Percentiles rank a stretch among this genome's conserved stretches.
phyloP scores from a whole-genome alignment of 2,113 vertebrate genomes.

The Nipponia nippon region DNA sequence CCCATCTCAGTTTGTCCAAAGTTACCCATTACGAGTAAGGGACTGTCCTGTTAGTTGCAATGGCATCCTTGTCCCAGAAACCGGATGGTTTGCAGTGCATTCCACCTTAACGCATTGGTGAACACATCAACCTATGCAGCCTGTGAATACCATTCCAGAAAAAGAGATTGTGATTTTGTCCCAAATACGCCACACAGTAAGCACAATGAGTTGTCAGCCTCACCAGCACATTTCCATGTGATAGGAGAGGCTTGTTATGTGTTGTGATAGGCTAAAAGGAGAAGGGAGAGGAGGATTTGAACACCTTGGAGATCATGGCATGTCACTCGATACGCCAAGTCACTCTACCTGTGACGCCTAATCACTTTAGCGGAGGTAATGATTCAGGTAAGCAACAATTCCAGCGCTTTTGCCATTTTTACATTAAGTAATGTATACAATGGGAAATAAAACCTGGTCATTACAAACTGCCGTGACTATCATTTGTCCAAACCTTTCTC shows the following conservation, averaged over 20 bases:
- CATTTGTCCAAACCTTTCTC: background rate
- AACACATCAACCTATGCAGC: accelerated
- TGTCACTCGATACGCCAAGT: background rate
- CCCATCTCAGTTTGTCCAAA: background rate
- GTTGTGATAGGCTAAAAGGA: background rate
- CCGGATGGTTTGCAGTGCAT: background rate
- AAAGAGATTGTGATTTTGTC: background rate
- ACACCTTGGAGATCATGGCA: background rate
- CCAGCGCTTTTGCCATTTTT: background rate
- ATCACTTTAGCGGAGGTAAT: background rate
- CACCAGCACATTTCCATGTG: background rate
- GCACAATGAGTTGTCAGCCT: background rate
- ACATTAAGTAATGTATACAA: background rate
- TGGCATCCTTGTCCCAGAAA: background rate
- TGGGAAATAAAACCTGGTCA: background rate
- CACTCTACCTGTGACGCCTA: background rate
- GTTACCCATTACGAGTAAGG: background rate
- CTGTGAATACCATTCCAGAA: background rate
- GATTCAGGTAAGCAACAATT: background rate
- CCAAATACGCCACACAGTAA: background rate
- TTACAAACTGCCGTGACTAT: background rate
- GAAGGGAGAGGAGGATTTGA: background rate
- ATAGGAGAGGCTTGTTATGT: background rate
- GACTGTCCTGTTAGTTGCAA: background rate
- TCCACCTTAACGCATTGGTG: no score